Evolutionary conservation across 2,797 vertebrate genomes (phyloP), one percentile per base, ranked within the genome.

Genomic region (Coregonus ussuriensis): DNA sequence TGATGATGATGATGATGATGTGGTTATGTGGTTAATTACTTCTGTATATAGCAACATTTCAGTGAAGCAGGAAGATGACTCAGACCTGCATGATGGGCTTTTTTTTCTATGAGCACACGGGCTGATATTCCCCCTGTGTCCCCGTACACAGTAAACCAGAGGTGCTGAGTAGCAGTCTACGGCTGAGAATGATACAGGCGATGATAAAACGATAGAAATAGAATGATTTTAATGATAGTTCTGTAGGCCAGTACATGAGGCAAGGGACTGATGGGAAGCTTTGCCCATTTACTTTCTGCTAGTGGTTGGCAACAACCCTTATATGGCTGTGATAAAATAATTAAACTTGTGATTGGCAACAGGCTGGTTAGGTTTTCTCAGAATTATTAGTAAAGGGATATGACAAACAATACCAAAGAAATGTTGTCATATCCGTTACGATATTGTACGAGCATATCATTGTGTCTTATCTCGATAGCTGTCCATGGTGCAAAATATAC

Each of bases 1-100:
- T 25, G 25, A 25, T 25, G 25, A 25, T 25, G 25, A 25, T 25
- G 25, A 25, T 25, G 25, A 78, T 88, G 85, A 78, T 78, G 21
- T 14, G 13, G 25, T 72, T 25, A 29, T 6, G 18, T 69, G 29
- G 47, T 59, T 52, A 29, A 13, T 25, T 33, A 13, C 1, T 51
- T 83, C 71, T 83, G 66, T 85, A 7, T 53, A 15, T 54, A 16
- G 11, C 68, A 77, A 71, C 79, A 66, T 7, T 7, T 3, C 25
- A 16, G 59, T 25, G 59, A 25, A 66, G 77, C 75, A 54, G 68
- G 62, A 33, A 74, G 74, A 72, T 85, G 80, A 91, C 56, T 91
- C 83, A 88, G 82, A 88, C 31, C 78, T 83, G 79, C 81, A 82
- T 74, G 85, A 75, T 47, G 52, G 77, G 74, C 79, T 3, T 80